Conservation (phyloP, 2,888 invertebrate genomes). For the Brenthis daphne region DNA sequence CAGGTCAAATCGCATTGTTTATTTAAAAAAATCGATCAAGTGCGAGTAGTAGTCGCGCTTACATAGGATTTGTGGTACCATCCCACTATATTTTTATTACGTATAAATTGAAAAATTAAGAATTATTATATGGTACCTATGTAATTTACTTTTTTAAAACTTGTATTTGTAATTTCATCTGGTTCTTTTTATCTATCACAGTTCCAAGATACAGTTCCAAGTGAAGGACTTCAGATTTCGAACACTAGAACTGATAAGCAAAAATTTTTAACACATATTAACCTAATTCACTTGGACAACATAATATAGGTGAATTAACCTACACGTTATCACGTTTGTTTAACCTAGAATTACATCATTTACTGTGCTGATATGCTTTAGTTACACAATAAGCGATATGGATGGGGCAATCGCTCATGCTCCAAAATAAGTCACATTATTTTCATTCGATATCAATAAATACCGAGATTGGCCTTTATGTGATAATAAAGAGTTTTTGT, state of each 20-base stretch:
- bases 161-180: too few species aligned
- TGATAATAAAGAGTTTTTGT: constrained; percentile 1
- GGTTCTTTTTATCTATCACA: too few species aligned
- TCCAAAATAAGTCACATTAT: constrained; percentile 16
- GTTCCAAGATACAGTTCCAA: too few species aligned
- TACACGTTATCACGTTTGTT: constrained; percentile 47
- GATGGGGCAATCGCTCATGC: constrained; percentile 9
- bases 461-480: constrained; percentile 18
- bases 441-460: constrained; percentile 19
- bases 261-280: neutral
- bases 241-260: neutral
- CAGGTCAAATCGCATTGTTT: too few species aligned
- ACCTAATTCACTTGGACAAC: constrained; percentile 20
- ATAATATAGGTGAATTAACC: constrained; percentile 38
- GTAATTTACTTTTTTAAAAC: too few species aligned
- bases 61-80: too few species aligned
- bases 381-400: constrained; percentile 37
- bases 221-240: too few species aligned
- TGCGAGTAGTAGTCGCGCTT: too few species aligned
- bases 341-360: constrained; percentile 53
- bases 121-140: too few species aligned
- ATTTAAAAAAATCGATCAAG: too few species aligned
- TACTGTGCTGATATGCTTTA: constrained; percentile 36
- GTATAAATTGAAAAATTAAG: too few species aligned
- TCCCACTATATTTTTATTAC: too few species aligned